A percentile compares a stretch with the other conserved stretches of the same genome.
phyloP scores from a whole-genome alignment of 2,888 invertebrate species.

The Diaperis boleti region DNA sequence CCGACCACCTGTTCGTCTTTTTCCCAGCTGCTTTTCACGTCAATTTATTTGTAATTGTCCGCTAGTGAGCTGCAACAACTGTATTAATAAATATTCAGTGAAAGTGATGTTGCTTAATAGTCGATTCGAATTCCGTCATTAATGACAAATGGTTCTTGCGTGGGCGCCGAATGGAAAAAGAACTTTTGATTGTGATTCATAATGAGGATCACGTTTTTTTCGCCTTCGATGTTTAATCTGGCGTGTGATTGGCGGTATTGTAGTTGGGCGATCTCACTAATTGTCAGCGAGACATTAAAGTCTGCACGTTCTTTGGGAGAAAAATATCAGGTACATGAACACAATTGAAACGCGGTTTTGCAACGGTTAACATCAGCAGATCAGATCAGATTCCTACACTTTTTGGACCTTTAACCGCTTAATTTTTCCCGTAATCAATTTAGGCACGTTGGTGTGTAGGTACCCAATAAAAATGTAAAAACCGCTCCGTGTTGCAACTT shows the following conservation, averaged over 20 bases:
- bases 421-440: no score
- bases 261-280: no score
- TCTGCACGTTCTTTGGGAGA: no score
- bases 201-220: slow-evolving; percentile 1
- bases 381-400: no score
- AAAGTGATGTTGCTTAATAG: slow-evolving; percentile 36
- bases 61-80: slow-evolving; percentile 18
- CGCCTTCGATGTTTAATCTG: slow-evolving; percentile 1
- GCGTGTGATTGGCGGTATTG: slow-evolving; percentile 14
- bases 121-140: slow-evolving; percentile 8
- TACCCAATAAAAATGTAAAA: no score
- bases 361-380: no score
- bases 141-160: neutral
- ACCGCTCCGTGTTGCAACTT: no score
- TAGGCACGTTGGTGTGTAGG: no score
- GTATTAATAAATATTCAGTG: slow-evolving; percentile 28
- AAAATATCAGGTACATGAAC: no score
- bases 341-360: no score
- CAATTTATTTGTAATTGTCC: slow-evolving; percentile 38
- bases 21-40: slow-evolving; percentile 37
- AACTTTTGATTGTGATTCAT: neutral
- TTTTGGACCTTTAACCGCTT: no score
- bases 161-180: slow-evolving; percentile 1
- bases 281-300: no score
- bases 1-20: slow-evolving; percentile 49